Conservation (phyloP, 2,113 vertebrate genomes). For the Talpa occidentalis region DNA sequence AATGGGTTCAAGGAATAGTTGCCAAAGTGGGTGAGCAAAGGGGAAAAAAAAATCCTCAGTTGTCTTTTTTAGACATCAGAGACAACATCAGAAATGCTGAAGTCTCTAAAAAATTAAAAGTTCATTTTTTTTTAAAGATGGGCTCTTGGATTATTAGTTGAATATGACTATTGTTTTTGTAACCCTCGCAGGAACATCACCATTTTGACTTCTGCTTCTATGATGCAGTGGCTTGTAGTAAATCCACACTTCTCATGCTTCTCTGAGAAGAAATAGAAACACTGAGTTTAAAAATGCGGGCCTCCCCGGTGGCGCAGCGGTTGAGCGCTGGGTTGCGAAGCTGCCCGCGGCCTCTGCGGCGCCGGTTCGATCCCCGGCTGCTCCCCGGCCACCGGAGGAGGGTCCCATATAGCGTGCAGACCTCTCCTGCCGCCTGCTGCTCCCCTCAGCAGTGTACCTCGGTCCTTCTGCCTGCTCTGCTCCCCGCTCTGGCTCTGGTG, state of each 20-base stretch:
- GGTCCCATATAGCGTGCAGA: no score
- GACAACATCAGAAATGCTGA: not conserved
- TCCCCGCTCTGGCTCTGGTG: no score
- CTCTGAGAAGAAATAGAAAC: constrained; percentile 26
- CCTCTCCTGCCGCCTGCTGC: no score
- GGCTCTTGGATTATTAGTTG: not conserved
- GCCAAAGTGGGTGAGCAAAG: not conserved
- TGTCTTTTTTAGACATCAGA: not conserved
- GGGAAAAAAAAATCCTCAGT: not conserved
- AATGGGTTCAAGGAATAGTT: not conserved
- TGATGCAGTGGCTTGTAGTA: not conserved
- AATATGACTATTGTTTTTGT: not conserved
- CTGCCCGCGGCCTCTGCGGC: no score
- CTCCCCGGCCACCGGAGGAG: no score
- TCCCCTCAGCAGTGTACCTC: no score
- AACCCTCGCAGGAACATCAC: not conserved
- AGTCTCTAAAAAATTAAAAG: not conserved
- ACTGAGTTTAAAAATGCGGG: not conserved
- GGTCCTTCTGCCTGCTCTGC: no score
- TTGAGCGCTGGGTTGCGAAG: no score
- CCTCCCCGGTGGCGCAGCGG: no score
- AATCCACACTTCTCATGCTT: not conserved
- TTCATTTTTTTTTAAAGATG: not conserved
- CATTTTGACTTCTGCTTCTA: not conserved
- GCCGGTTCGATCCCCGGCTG: no score